These are phyloP conservation scores for Clarias macrocephalus DNA, from an alignment of 2,113 vertebrate genomes.

Conservation along the genomic window DNA sequence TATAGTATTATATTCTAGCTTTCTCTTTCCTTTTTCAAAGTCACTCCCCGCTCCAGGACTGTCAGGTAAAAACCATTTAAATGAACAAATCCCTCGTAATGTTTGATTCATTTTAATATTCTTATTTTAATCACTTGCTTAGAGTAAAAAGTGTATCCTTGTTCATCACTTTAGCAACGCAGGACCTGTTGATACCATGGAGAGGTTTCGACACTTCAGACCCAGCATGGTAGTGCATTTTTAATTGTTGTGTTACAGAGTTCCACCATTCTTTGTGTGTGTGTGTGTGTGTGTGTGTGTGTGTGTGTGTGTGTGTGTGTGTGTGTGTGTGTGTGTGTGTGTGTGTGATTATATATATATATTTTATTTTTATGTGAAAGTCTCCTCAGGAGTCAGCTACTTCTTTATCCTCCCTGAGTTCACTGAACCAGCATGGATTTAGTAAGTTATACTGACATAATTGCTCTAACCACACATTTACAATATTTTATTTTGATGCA, in stretches of 20 bases:
- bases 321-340: neutral
- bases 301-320: neutral
- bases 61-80: conserved; percentile 63
- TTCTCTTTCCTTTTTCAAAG: conserved; percentile 63
- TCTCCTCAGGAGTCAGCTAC: conserved; percentile 66
- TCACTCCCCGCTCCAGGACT: conserved; percentile 73
- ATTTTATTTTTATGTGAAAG: conserved; percentile 49
- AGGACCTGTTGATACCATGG: conserved; percentile 60
- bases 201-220: conserved; percentile 58
- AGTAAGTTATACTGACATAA: conserved; percentile 61
- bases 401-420: conserved; percentile 63
- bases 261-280: neutral
- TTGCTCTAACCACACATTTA: neutral
- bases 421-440: conserved; percentile 58
- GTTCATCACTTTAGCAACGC: conserved; percentile 48
- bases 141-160: neutral
- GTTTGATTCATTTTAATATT: neutral
- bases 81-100: neutral
- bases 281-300: neutral
- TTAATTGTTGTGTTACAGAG: neutral
- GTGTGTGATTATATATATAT: neutral
- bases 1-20: neutral
- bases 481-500: neutral
- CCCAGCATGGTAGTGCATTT: conserved; percentile 61
- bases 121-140: neutral